These are phyloP conservation scores for Rhinichthys osculus DNA, from an alignment of 2,797 vertebrate species.

Conservation along the genomic window DNA sequence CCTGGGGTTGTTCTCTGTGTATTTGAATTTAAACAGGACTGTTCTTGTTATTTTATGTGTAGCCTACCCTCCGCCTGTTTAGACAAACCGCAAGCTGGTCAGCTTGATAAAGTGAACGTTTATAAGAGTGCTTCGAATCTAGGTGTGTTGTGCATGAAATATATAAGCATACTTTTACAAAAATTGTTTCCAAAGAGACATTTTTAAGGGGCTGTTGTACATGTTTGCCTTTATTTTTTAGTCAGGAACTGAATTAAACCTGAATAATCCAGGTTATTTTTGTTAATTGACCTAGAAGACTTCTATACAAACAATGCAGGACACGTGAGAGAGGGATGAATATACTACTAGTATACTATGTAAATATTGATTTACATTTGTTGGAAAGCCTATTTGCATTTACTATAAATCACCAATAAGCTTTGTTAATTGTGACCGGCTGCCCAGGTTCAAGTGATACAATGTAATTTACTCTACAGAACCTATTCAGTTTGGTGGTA, in stretches of 20 bases:
- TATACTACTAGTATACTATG: neutral
- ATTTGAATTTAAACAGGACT: conserved; percentile 39
- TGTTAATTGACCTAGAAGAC: neutral
- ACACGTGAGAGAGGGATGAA: neutral
- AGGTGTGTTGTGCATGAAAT: neutral
- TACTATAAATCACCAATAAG: neutral
- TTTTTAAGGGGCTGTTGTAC: neutral
- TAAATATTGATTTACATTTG: neutral
- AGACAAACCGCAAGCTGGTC: neutral
- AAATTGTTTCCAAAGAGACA: neutral
- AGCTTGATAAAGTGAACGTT: conserved; percentile 2
- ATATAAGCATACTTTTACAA: neutral
- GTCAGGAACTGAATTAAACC: neutral
- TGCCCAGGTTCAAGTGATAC: neutral
- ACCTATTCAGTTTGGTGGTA: neutral
- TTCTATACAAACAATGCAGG: neutral
- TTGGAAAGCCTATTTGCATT: neutral
- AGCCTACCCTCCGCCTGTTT: neutral
- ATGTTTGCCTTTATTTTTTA: neutral
- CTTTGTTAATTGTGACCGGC: neutral
- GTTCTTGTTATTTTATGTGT: conserved; percentile 20
- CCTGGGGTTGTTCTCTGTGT: conserved; percentile 20
- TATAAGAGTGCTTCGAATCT: neutral
- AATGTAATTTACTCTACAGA: neutral
- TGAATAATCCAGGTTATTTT: neutral